Evolutionary conservation across 2,888 invertebrate species (phyloP).

Genomic region (Pammene aurita): DNA sequence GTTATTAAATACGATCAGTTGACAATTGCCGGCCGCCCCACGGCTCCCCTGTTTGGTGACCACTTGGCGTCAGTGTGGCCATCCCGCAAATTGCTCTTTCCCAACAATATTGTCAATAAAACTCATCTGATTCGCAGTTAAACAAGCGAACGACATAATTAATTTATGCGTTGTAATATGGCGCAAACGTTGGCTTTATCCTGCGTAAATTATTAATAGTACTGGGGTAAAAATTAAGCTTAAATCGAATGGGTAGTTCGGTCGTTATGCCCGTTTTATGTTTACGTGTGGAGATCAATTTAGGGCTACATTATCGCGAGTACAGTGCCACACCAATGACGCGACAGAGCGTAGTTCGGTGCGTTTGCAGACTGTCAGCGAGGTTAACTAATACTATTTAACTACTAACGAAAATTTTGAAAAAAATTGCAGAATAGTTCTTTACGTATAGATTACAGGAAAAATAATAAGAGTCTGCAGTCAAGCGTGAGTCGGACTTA

Average conservation of each 20-base stretch:
- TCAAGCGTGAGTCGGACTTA: no score
- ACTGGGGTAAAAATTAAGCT: conserved; percentile 83
- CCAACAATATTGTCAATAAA: conserved; percentile 84
- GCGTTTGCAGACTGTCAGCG: no score
- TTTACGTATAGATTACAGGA: no score
- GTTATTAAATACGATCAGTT: conserved; percentile 63
- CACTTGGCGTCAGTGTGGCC: conserved; percentile 78
- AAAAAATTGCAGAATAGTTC: no score
- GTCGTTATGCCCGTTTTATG: conserved; percentile 77
- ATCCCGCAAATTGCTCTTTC: conserved; percentile 83
- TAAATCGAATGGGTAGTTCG: conserved; percentile 82
- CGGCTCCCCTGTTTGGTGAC: conserved; percentile 75
- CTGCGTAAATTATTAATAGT: conserved; percentile 83
- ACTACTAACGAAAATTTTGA: no score
- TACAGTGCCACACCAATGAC: background rate
- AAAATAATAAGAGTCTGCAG: no score
- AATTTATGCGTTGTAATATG: conserved; percentile 83
- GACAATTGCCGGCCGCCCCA: conserved; percentile 60
- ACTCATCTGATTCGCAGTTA: conserved; percentile 84
- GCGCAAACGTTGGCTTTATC: conserved; percentile 80
- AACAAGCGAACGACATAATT: conserved; percentile 83
- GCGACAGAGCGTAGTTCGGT: no score
- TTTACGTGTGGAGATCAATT: conserved; percentile 77
- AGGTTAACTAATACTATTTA: no score
- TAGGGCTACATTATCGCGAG: conserved; percentile 50